phyloP scores from a whole-genome alignment of 2,888 invertebrate genomes.

The Monopis laevigella region DNA sequence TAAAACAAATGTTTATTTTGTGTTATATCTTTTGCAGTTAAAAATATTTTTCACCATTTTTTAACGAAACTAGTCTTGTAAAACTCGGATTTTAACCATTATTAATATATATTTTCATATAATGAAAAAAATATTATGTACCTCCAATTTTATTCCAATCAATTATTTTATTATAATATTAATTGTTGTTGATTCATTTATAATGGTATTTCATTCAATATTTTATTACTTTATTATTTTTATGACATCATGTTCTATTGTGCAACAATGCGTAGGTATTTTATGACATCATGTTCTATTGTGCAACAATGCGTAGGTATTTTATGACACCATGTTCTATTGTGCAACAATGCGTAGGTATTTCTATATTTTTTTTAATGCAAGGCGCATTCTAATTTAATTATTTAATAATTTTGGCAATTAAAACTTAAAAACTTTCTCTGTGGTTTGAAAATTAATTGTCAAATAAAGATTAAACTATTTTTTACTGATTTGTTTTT shows the following conservation, averaged over 20 bases:
- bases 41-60: too few relatives aligned
- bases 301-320: too few relatives aligned
- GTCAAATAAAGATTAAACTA: slow-evolving; percentile 4
- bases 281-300: too few relatives aligned
- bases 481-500: slow-evolving; percentile 11
- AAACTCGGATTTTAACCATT: background rate
- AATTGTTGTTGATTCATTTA: slow-evolving; percentile 2
- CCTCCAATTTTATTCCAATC: slow-evolving; percentile 4
- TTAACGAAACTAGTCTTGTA: slow-evolving; percentile 2
- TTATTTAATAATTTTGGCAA: too few relatives aligned
- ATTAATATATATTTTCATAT: slow-evolving; percentile 6
- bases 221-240: slow-evolving; percentile 3
- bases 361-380: background rate
- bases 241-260: slow-evolving; percentile 1
- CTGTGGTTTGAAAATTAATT: slow-evolving; percentile 31
- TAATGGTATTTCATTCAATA: slow-evolving; percentile 7
- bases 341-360: too few relatives aligned
- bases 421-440: slow-evolving; percentile 29
- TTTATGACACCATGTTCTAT: too few relatives aligned
- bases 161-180: slow-evolving; percentile 5
- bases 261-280: too few relatives aligned
- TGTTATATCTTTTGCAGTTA: too few relatives aligned
- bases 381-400: slow-evolving; percentile 27
- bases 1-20: too few relatives aligned
- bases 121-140: slow-evolving; percentile 6